These are phyloP conservation scores for Enoplosus armatus DNA, from an alignment of 2,797 vertebrate species.

Conservation along the genomic window DNA sequence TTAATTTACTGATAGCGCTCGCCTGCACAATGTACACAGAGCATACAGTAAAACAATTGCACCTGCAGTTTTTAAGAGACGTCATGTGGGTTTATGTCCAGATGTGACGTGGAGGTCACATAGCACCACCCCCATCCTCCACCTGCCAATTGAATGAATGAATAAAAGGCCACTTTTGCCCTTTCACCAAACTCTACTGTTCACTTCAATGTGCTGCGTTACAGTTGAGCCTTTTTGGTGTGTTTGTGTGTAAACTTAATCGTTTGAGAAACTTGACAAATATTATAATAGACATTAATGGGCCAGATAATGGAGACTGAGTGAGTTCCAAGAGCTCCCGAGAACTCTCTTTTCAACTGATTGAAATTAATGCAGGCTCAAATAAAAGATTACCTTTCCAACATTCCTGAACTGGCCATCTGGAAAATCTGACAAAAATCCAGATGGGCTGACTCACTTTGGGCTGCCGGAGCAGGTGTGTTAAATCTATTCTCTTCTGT, in stretches of 20 bases:
- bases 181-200: not conserved
- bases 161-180: not conserved
- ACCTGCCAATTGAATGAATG: conserved; percentile 2
- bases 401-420: conserved; percentile 67
- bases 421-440: conserved; percentile 63
- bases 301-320: conserved; percentile 20
- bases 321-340: conserved; percentile 28
- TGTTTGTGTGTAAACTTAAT: conserved; percentile 22
- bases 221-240: not conserved
- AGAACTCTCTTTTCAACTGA: conserved; percentile 44
- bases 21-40: not conserved
- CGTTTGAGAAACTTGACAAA: conserved; percentile 34
- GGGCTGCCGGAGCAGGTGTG: conserved; percentile 55
- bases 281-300: conserved; percentile 27
- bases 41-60: not conserved
- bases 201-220: conserved; percentile 2
- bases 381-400: conserved; percentile 62
- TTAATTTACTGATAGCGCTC: not conserved
- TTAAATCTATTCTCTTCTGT: conserved; percentile 41
- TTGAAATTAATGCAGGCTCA: conserved; percentile 57
- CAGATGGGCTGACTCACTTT: conserved; percentile 50
- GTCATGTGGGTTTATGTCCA: not conserved
- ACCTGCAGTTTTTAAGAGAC: conserved; percentile 12
- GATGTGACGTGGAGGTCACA: not conserved
- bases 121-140: not conserved